Base-by-base conservation (phyloP, 2,113 vertebrate genomes). In the Tragulus kanchil region DNA sequence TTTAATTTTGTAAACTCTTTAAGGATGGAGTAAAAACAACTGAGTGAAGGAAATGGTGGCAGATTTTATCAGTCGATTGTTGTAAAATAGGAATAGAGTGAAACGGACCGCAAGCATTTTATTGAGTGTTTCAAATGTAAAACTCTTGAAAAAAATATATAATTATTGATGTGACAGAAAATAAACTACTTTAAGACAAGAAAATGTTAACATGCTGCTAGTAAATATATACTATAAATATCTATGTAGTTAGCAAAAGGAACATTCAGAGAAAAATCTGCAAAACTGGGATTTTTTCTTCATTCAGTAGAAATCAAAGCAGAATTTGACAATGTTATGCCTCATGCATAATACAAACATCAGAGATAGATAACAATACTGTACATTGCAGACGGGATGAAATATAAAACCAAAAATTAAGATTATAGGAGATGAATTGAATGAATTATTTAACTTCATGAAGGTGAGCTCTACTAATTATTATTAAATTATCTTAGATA, bases 151-250 rank as follows among this genome's bases (percentile, higher is more conserved):
- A 89, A 77, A 52, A 75, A 16, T 50, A 45, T 36, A 28, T 26
- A 75, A 62, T 67, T 67, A 77, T 62, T 77, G 12, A 65, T 21
- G 23, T 11, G 28, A 85, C 17, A 92, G 82, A 91, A 89, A 92
- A 94, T 69, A 79, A 94, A 50, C 23, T 90, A 82, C 26, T 84
- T 93, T 73, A 78, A 95, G 69, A 83, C 73, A 42, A 92, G 64
- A 89, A 90, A 82, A 58, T 93, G 45, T 91, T 88, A 79, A 75
- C 50, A 73, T 84, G 42, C 28, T 85, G n/a, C 31, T 90, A 69
- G 16, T 84, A 45, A 89, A 54, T 83, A 9, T n/a, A 64, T 52
- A 31, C 6, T 69, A 31, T 42, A 79, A 88, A 59, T 61, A 84
- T 87, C 73, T 69, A 89, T 0, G 1, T 73, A 69, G 17, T 85